Conservation (phyloP, 2,797 vertebrate species). For the Sitta carolinensis region DNA sequence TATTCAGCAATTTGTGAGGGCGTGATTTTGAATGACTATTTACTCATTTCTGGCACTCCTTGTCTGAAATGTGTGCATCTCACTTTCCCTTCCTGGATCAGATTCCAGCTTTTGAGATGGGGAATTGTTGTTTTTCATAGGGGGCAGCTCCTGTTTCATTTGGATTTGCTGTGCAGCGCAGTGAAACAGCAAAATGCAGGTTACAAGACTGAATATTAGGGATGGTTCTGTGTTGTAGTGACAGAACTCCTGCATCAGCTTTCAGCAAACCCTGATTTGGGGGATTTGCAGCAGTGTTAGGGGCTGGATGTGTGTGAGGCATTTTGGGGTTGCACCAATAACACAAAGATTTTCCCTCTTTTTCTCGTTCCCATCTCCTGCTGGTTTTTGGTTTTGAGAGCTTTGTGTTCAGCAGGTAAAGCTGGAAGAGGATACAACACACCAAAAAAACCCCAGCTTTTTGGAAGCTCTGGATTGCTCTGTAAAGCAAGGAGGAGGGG, state of each 20-base stretch:
- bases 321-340: neutral
- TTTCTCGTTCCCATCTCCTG: neutral
- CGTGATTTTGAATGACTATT: neutral
- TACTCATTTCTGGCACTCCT: neutral
- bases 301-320: neutral
- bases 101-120: neutral
- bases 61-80: neutral
- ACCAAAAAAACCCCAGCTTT: neutral
- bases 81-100: neutral
- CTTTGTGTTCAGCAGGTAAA: neutral
- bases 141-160: neutral
- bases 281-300: neutral
- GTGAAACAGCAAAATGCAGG: neutral
- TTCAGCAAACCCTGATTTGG: neutral
- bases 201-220: neutral
- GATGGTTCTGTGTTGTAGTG: neutral
- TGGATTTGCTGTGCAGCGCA: neutral
- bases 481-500: neutral
- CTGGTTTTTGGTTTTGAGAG: accelerated
- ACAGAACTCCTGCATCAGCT: neutral
- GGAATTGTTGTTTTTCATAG: neutral
- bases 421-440: neutral
- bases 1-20: neutral
- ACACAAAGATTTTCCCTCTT: neutral
- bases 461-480: neutral